These are phyloP conservation scores for Camptogramma bilineatum DNA, from an alignment of 2,888 invertebrate genomes.

Conservation along the genomic window DNA sequence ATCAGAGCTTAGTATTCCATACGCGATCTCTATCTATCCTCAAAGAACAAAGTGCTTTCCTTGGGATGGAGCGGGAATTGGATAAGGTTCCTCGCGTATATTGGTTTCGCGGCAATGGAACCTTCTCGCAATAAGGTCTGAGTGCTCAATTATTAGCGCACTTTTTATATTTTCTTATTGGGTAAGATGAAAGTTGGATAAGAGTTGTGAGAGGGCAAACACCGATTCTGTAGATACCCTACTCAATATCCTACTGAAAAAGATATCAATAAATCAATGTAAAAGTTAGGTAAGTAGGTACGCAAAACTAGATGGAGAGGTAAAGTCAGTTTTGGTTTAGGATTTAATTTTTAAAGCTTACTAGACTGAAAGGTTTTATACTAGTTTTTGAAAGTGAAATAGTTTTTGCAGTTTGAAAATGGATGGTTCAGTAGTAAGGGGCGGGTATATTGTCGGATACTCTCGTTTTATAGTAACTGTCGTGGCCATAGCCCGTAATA, in stretches of 20 bases:
- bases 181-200: slow-evolving; percentile 39
- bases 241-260: background rate
- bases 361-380: no score
- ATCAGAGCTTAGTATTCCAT: slow-evolving; percentile 58
- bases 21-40: slow-evolving; percentile 61
- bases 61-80: slow-evolving; percentile 61
- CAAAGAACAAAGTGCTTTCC: slow-evolving; percentile 71
- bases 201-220: slow-evolving; percentile 24
- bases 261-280: background rate
- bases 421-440: background rate
- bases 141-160: slow-evolving; percentile 53
- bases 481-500: slow-evolving; percentile 7
- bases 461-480: slow-evolving; percentile 15
- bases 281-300: background rate
- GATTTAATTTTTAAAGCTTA: no score
- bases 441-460: background rate
- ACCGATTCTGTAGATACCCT: background rate
- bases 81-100: slow-evolving; percentile 59
- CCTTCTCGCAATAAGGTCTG: slow-evolving; percentile 56
- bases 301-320: background rate
- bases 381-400: background rate
- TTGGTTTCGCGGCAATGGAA: slow-evolving; percentile 59
- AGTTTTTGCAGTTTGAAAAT: background rate
- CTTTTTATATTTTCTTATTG: slow-evolving; percentile 45
- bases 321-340: no score